Conservation (phyloP, 2,797 vertebrate species). For the Leptoclinus maculatus region DNA sequence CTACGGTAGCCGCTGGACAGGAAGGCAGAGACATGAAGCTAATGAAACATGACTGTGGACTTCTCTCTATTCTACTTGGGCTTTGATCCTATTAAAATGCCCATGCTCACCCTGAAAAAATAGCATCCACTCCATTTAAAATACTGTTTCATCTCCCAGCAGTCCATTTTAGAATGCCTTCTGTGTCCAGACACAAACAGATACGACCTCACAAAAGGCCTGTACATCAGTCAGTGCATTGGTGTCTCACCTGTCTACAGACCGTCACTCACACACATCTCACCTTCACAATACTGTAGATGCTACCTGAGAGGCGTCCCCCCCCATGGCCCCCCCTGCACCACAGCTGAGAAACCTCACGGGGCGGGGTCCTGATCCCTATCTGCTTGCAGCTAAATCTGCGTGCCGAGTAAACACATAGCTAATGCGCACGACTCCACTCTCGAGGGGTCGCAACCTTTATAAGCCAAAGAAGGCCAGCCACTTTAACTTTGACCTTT, state of each 20-base stretch:
- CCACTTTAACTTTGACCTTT: conserved; percentile 38
- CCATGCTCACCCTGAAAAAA: not conserved
- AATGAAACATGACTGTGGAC: conserved; percentile 27
- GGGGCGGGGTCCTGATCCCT: not conserved
- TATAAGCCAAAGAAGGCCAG: conserved; percentile 9
- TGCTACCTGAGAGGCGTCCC: conserved; percentile 5
- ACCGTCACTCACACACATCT: conserved; percentile 20
- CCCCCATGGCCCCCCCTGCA: not conserved
- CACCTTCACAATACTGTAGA: conserved; percentile 27
- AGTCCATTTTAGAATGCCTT: too few species aligned
- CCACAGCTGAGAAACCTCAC: not conserved
- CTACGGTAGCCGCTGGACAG: conserved; percentile 3
- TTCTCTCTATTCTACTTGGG: not conserved
- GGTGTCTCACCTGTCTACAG: conserved; percentile 17
- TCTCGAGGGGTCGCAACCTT: conserved; percentile 22
- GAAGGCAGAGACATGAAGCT: conserved; percentile 5
- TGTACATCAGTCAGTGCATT: not conserved
- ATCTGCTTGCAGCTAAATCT: conserved; percentile 16
- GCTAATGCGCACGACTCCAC: not conserved
- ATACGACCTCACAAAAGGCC: too few species aligned
- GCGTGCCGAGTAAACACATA: not conserved
- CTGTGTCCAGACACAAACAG: not conserved
- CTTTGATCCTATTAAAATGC: conserved; percentile 37
- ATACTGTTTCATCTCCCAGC: not conserved
- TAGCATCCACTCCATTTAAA: not conserved